Base-by-base conservation (phyloP, 2,797 vertebrate genomes). In the Otolemur crassicaudatus region DNA sequence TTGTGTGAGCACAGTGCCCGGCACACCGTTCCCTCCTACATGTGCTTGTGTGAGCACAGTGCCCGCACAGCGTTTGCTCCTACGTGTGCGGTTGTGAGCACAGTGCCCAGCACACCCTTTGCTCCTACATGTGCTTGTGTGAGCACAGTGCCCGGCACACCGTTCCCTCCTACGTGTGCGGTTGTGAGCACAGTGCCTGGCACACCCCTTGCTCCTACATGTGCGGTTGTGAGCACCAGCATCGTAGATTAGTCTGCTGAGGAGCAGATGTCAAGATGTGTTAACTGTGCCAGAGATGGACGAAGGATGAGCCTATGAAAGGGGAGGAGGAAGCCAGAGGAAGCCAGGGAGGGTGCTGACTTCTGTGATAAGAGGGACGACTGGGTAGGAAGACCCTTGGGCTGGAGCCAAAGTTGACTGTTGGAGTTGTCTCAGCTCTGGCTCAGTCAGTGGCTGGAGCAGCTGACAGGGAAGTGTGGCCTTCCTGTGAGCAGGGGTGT, bases 21-120 rank as follows among this genome's bases (percentile, higher is more conserved):
- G 63, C 7, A 5, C 19, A 23, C 0, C 9, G 46, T 43, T 43
- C 1, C 43, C 11, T 12, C 40, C 67, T 17, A 0, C 6, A 13
- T 16, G 9, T 2, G 25, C 89, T 4, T 7, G 0, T 9, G 11
- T 4, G 65, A 3, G 37, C 37, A 40, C 37, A 40, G 37, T 40
- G 37, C 37, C 37, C 37, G 37, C 37, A 40, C 37, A 40, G 3
- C 5, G 37, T 40, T 40, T 4, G 37, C 37, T 40, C 37, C 37
- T 40, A 40, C 37, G 5, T 40, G 37, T 40, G 37, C 37, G 37
- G 37, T 40, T 40, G 37, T 40, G 37, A 40, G 37, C 37, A 40
- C 37, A 40, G 37, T 40, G 37, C 5, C 37, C 37, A 3, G 37
- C 37, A 40, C 37, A 40, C 37, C 5, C 3, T 40, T 40, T 40